These are phyloP conservation scores for Tenrec ecaudatus DNA, from an alignment of 2,113 vertebrate species.

Conservation along the genomic window DNA sequence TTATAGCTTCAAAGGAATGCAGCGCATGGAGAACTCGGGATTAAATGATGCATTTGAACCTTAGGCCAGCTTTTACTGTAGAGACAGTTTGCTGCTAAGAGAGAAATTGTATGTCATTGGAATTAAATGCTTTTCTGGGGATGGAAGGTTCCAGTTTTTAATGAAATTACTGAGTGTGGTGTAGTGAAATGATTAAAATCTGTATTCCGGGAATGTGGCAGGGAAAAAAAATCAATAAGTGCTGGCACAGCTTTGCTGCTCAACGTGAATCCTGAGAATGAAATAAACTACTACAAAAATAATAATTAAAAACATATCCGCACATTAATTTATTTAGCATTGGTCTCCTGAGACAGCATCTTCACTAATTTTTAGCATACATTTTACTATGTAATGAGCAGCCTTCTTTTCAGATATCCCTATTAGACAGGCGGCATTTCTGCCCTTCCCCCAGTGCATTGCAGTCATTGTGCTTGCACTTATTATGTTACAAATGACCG, in stretches of 20 bases:
- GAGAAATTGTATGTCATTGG: slow-evolving; percentile 94
- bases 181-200: slow-evolving; percentile 96
- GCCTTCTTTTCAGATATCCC: slow-evolving; percentile 89
- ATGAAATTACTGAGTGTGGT: slow-evolving; percentile 95
- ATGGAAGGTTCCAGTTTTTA: slow-evolving; percentile 96
- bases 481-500: slow-evolving; percentile 99
- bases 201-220: slow-evolving; percentile 96
- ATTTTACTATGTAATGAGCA: slow-evolving; percentile 96
- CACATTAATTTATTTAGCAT: slow-evolving; percentile 94
- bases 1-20: slow-evolving; percentile 94
- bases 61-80: slow-evolving; percentile 94
- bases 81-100: slow-evolving; percentile 93
- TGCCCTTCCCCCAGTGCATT: slow-evolving; percentile 93
- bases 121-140: slow-evolving; percentile 97
- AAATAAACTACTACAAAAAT: slow-evolving; percentile 92
- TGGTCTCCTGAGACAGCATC: slow-evolving; percentile 91
- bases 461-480: slow-evolving; percentile 96
- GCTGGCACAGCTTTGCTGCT: slow-evolving; percentile 90
- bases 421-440: slow-evolving; percentile 91
- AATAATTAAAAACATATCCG: slow-evolving; percentile 95
- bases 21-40: slow-evolving; percentile 92
- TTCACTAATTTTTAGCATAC: slow-evolving; percentile 93
- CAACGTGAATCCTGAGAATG: slow-evolving; percentile 88
- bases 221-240: slow-evolving; percentile 94
- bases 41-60: slow-evolving; percentile 97